These are phyloP conservation scores for Okapia johnstoni DNA, from an alignment of 2,113 vertebrate species.

Conservation along the genomic window DNA sequence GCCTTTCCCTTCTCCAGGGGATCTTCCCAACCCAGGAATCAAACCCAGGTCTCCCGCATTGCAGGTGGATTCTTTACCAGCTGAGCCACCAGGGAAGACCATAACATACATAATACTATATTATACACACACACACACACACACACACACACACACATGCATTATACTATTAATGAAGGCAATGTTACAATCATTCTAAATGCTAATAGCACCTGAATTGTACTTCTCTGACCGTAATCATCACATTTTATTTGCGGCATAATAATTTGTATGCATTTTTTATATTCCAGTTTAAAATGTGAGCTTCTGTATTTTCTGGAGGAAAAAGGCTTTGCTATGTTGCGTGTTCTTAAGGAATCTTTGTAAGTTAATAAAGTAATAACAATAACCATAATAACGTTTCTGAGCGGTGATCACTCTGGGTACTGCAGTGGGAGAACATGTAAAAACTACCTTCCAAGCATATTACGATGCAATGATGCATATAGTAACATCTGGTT, in stretches of 20 bases:
- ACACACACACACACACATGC: accelerated
- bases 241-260: neutral
- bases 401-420: neutral
- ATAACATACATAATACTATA: neutral
- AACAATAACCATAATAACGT: neutral
- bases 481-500: neutral
- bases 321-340: neutral
- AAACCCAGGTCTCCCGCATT: neutral
- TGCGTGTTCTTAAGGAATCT: neutral
- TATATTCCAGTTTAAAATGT: neutral
- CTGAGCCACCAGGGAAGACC: neutral
- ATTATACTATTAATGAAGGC: neutral
- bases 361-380: neutral
- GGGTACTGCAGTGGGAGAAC: neutral
- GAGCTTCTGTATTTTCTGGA: neutral
- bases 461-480: neutral
- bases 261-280: neutral
- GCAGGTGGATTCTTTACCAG: neutral
- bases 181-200: neutral
- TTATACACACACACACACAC: too few species aligned
- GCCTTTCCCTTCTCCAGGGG: neutral
- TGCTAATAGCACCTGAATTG: neutral
- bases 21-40: neutral
- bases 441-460: neutral
- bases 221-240: neutral